A percentile compares a stretch with the other conserved stretches of the same genome.
These are phyloP conservation scores for Ooceraea biroi DNA, from an alignment of 1,140 invertebrate genomes.

Conservation along the genomic window DNA sequence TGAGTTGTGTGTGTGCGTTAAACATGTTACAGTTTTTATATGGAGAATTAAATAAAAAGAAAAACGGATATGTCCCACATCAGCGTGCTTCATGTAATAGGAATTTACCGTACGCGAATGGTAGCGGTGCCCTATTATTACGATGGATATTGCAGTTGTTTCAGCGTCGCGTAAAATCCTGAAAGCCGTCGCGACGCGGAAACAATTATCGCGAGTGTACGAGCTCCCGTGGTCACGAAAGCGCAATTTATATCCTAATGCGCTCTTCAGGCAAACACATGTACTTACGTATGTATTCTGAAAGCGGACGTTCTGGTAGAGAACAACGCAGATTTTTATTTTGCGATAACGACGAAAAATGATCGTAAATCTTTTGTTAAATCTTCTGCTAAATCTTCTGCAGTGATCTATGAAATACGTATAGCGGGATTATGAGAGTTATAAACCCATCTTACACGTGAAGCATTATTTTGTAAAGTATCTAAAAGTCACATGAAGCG, in stretches of 20 bases:
- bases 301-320: not conserved
- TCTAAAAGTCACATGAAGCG: not conserved
- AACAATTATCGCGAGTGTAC: conserved; percentile 45
- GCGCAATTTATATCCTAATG: conserved; percentile 26
- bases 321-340: not conserved
- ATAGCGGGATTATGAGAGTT: not conserved
- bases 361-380: too few relatives aligned
- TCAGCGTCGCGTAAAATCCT: conserved; percentile 18
- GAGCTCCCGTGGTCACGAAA: not conserved
- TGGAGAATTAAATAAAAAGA: not conserved
- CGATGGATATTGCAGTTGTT: not conserved
- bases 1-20: not conserved
- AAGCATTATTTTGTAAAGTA: not conserved
- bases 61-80: not conserved
- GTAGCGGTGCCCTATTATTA: not conserved
- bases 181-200: not conserved
- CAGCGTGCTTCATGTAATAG: not conserved
- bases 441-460: not conserved
- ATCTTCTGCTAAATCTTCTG: conserved; percentile 9
- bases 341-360: not conserved
- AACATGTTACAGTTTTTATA: not conserved
- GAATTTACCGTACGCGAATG: not conserved
- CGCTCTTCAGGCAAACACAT: conserved; percentile 13
- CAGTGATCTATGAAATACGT: not conserved
- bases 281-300: not conserved